Base-by-base conservation (phyloP, 2,113 vertebrate species). In the Plecturocebus donacophilus region DNA sequence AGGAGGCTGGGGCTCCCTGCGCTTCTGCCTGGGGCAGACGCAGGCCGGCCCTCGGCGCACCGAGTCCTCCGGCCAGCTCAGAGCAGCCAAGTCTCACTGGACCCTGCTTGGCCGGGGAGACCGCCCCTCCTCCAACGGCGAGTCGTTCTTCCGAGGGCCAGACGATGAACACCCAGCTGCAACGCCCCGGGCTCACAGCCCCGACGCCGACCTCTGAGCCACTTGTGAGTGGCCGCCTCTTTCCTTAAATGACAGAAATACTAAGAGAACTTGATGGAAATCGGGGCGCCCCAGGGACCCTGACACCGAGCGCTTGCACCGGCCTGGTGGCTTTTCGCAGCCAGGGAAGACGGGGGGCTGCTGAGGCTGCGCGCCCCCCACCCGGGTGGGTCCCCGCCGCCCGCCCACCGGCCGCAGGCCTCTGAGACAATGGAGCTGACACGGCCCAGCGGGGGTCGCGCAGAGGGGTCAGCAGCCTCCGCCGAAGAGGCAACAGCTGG, bases 391-490 rank as follows among this genome's bases (percentile, higher is more conserved):
- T 8, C 79, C 70, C n/a, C 4, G 83, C 42, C 2, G 3, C 85
- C 45, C 92, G 66, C 2, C 35, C 56, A 70, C 30, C 3, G 8
- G 76, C 10, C 5, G 21, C 66, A 6, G 0, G 83, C 84, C 87
- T 77, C 68, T 8, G 0, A 96, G 70, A 97, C 98, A 98, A 98
- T 96, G 90, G 90, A 27, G 75, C 83, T 52, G 91, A 66, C 90
- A 1, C 0, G 16, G 70, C 61, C 87, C 80, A 16, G 77, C 40
- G 27, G 35, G 25, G 85, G 79, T 73, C 42, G 13, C 47, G n/a
- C 76, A 5, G 30, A 49, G n/a, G 49, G 93, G 95, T 95, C 92
- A 38, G 68, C 0, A 21, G 32, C 12, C 38, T 3, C 66, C 0
- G 35, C 0, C 16, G 2, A 32, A 35, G 35, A 47, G 77, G 66